A percentile compares a stretch with the other conserved stretches of the same genome.
phyloP scores from a whole-genome alignment of 2,888 invertebrate genomes.

The Masnerella sp. region DNA sequence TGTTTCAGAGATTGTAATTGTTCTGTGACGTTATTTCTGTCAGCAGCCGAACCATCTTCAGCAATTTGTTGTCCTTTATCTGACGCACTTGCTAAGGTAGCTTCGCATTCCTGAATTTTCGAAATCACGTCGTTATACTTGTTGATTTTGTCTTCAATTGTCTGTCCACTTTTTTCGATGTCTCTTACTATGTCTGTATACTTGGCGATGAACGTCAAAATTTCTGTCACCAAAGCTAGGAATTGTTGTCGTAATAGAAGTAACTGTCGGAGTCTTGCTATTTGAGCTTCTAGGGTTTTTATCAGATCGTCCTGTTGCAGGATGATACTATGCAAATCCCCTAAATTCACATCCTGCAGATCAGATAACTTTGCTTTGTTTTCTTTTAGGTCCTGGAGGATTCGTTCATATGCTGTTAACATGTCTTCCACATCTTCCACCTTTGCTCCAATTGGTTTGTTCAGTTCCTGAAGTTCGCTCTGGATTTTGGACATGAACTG shows the following conservation, averaged over 20 bases:
- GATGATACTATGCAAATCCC: constrained; percentile 88
- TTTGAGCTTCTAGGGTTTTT: constrained; percentile 90
- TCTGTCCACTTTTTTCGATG: constrained; percentile 89
- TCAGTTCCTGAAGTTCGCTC: constrained; percentile 88
- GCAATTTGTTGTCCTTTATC: constrained; percentile 97
- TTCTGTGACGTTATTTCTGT: constrained; percentile 91
- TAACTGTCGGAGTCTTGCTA: constrained; percentile 88
- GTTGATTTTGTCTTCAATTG: constrained; percentile 91
- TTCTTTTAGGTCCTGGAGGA: constrained; percentile 86
- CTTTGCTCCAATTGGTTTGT: constrained; percentile 91
- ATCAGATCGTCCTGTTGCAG: constrained; percentile 92
- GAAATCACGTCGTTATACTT: constrained; percentile 91
- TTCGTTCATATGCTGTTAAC: constrained; percentile 86
- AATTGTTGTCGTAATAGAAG: constrained; percentile 92
- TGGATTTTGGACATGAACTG: constrained; percentile 90
- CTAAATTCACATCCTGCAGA: constrained; percentile 86
- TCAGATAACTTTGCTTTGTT: constrained; percentile 88
- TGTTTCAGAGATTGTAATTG: constrained; percentile 92
- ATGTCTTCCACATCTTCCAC: constrained; percentile 94
- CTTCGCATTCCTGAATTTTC: constrained; percentile 94
- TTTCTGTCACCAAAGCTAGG: constrained; percentile 90
- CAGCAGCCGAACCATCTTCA: constrained; percentile 91
- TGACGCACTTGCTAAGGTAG: constrained; percentile 89
- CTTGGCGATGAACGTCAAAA: constrained; percentile 91
- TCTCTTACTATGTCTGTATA: constrained; percentile 91